Evolutionary conservation across 2,113 vertebrate species (phyloP), one percentile per base, ranked within the genome.

Genomic region (Rallus limicola): DNA sequence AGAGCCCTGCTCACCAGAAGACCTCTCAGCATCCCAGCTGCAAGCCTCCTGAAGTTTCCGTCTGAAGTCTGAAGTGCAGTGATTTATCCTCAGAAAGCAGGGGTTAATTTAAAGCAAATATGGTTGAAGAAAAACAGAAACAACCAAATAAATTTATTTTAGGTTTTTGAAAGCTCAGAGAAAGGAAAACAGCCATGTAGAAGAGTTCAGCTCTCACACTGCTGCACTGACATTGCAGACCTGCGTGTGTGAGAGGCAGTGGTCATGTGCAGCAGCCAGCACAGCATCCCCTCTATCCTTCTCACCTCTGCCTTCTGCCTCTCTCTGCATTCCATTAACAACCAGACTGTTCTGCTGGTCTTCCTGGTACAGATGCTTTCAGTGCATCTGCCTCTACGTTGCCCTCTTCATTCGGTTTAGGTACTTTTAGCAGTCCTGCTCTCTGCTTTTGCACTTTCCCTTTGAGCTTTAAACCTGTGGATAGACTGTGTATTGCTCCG

Each of bases 401-500:
- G 34, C 50, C 28, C 34, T 58, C 31, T 59, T n/a, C 12, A 42
- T 40, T 38, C 53, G 63, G 24, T n/a, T 82, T 14, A 28, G 71
- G 10, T 13, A 13, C 34, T 83, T 83, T 2, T 6, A 86, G 33
- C 5, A 3, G 50, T 25, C 44, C 33, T 25, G 13, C 25, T 63
- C 33, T 26, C 23, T 26, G 14, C 56, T 79, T 75, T 16, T 23
- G 40, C 20, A 5, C n/a, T 46, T 75, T 13, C 31, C 23, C 16
- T 31, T 15, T 36, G 28, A 55, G 55, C 36, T 81, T 74, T 17
- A 75, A 62, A 38, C 33, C 10, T 34, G 28, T 11, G 21, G 24
- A 17, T 2, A 4, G 0, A 1, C 3, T 11, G 10, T 68, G 34
- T 63, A 44, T 31, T n/a, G n/a, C 16, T 55, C 12, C 3, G 0